phyloP scores from a whole-genome alignment of 2,888 invertebrate genomes.

The Ornithoptera alexandrae region DNA sequence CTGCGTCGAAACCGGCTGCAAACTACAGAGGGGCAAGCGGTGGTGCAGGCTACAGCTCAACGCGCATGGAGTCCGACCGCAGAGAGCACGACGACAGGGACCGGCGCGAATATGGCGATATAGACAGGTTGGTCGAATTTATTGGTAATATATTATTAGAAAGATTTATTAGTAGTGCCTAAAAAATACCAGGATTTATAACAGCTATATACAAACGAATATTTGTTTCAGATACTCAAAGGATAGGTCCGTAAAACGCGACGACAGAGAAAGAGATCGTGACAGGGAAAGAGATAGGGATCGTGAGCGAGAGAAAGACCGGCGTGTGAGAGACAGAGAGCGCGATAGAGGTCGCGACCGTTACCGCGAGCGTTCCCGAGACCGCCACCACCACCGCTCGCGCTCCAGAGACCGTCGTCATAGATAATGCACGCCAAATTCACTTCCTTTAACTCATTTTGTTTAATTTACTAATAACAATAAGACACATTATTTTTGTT shows the following conservation, averaged over 20 bases:
- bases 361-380: conserved; percentile 40
- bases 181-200: too few relatives aligned
- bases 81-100: conserved; percentile 73
- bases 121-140: conserved; percentile 47
- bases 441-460: conserved; percentile 40
- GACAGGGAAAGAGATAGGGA: conserved; percentile 58
- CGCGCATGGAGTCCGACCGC: conserved; percentile 57
- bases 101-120: conserved; percentile 62
- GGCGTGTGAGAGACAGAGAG: conserved; percentile 42
- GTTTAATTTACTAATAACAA: conserved; percentile 44
- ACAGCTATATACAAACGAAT: conserved; percentile 10
- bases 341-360: conserved; percentile 42
- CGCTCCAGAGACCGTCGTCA: conserved; percentile 56
- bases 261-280: conserved; percentile 57
- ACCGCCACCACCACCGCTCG: conserved; percentile 38
- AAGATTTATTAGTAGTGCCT: too few relatives aligned
- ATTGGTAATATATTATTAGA: too few relatives aligned
- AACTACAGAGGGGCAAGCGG: conserved; percentile 42
- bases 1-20: conserved; percentile 35
- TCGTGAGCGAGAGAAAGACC: conserved; percentile 49
- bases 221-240: conserved; percentile 67
- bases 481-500: conserved; percentile 53
- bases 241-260: conserved; percentile 63
- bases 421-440: conserved; percentile 56
- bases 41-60: conserved; percentile 50